Conservation (phyloP, 2,797 vertebrate genomes). For the Ambastaia sidthimunki region DNA sequence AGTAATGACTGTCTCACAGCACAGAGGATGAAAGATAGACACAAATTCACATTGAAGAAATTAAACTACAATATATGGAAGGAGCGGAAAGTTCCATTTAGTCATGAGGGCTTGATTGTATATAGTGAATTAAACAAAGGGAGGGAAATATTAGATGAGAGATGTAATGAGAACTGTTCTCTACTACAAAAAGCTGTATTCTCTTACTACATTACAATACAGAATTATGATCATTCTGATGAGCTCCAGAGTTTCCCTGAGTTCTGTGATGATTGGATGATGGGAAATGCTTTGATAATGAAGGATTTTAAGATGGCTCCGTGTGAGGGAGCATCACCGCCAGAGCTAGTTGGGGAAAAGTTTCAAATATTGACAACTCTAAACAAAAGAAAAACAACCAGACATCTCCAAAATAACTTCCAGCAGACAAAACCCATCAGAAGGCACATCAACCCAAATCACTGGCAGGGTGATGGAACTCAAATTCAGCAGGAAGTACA, state of each 20-base stretch:
- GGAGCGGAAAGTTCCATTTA: conserved; percentile 14
- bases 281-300: conserved; percentile 35
- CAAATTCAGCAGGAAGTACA: conserved; percentile 62
- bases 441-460: conserved; percentile 71
- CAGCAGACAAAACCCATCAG: conserved; percentile 63
- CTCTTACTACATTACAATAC: conserved; percentile 52
- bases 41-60: conserved; percentile 23
- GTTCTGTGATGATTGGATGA: conserved; percentile 26
- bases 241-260: conserved; percentile 28
- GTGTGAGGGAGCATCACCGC: conserved; percentile 65
- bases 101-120: not conserved
- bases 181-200: conserved; percentile 37
- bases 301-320: conserved; percentile 56
- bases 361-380: conserved; percentile 62
- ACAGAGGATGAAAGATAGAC: conserved; percentile 57
- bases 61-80: conserved; percentile 9
- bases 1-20: conserved; percentile 66
- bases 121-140: conserved; percentile 31
- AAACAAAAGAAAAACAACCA: conserved; percentile 3
- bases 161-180: conserved; percentile 55
- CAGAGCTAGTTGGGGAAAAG: conserved; percentile 62
- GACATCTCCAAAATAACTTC: conserved; percentile 58
- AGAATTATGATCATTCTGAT: conserved; percentile 41
- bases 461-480: conserved; percentile 71
- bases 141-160: conserved; percentile 66